Evolutionary conservation across 2,888 invertebrate genomes (phyloP), one percentile per base, ranked within the genome.

Genomic region (Unio pictorum): DNA sequence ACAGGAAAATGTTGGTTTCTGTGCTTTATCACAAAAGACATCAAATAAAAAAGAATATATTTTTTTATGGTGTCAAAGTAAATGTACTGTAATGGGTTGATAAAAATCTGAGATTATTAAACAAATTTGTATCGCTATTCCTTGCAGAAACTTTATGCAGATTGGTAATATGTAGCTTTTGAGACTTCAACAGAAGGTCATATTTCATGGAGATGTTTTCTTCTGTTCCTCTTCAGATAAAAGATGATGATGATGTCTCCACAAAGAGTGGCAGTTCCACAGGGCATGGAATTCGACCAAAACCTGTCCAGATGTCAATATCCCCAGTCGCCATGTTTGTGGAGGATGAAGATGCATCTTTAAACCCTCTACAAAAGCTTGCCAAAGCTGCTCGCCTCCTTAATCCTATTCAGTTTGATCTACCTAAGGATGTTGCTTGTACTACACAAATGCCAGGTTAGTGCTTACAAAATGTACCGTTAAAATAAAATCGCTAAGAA

Each of bases 331-430:
- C 75, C 3, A 68, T 76, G 15, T 62, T 80, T 56, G 74, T 73
- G 56, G 76, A 76, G n/a, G 84, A 85, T 57, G 73, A 74, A 15
- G 79, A 80, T 55, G 66, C 62, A 18, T 68, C 70, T 26, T 73
- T 75, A 58, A 93, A 93, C 62, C 94, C 96, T 0, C 92, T 97
- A 88, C 94, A 95, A 84, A 92, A 94, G 61, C 91, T 97, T 26
- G 94, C 96, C 66, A 92, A 94, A 82, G 96, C 95, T 0, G 97
- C 96, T 3, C 93, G 93, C 79, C 91, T 95, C 72, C 93, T 95
- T 90, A 98, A 98, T 91, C 97, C 98, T 0, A 93, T 93, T 81
- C 96, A 97, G 91, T 98, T 97, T 90, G 94, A 95, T 84, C 91
- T 98, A 82, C 96, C 97, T 0, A 91, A 93, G 64, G 95, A 96